Evolutionary conservation across 2,888 invertebrate genomes (phyloP), one percentile per base, ranked within the genome.

Genomic region (Eupeodes luniger): DNA sequence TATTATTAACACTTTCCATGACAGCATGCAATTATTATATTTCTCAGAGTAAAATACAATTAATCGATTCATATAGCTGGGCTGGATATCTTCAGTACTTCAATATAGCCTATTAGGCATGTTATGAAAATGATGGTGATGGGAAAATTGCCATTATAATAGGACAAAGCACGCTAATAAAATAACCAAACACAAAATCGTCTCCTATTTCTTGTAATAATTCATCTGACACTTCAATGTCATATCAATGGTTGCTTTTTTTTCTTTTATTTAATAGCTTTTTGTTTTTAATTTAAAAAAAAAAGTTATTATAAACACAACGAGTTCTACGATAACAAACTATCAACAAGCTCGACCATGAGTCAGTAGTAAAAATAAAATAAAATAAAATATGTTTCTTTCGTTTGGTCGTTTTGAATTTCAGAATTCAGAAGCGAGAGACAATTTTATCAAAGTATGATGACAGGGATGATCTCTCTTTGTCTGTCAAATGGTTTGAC

Each of bases 151-250:
- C 9, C 70, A 78, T 62, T 77, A 81, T 77, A 74, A 78, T 76
- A 61, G 55, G 34, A 67, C 79, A 83, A 74, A 66, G 16, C 70
- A 70, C 55, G 70, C 55, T 40, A 72, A 14, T 49, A 16, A n/a
- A 72, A 14, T 49, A 16, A n/a, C 51, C n/a, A 16, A n/a, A n/a
- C n/a, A 67, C 78, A 74, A 85, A 36, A 49, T 49, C 64, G 70
- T 83, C 80, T 87, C 66, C 66, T 80, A 49, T 83, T 80, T 76
- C 83, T 72, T 34, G 51, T 34, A 57, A 86, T 79, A 86, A 83
- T 83, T 86, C 76, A 83, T 83, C 84, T 81, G 84, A 84, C 87
- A 87, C 76, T 72, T 77, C 87, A 87, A 84, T 84, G 87, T 84
- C 87, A 84, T 69, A 81, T 84, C 83, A 86, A 80, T 77, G 79